Evolutionary conservation across 2,888 invertebrate genomes (phyloP).

Genomic region (Lithodes maja): DNA sequence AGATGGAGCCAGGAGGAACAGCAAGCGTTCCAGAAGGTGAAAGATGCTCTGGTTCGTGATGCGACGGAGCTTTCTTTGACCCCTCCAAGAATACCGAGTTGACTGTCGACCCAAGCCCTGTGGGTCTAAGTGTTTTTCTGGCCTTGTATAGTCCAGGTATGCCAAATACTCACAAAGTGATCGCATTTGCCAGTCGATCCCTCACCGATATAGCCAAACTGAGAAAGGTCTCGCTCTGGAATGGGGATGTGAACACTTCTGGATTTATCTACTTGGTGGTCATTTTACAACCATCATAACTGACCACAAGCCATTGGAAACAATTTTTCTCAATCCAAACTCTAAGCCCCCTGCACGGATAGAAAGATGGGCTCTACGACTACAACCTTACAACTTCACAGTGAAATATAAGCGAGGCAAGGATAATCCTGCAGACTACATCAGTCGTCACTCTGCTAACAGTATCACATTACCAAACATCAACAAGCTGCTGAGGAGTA

Average conservation of each 20-base stretch:
- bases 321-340: slow-evolving; percentile 71
- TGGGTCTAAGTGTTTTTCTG: slow-evolving; percentile 47
- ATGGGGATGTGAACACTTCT: slow-evolving; percentile 72
- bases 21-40: background rate
- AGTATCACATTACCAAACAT: slow-evolving; percentile 24
- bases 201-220: background rate
- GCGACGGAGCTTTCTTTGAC: slow-evolving; percentile 65
- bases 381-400: slow-evolving; percentile 50
- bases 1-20: slow-evolving; percentile 26
- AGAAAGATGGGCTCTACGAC: slow-evolving; percentile 71
- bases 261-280: slow-evolving; percentile 72
- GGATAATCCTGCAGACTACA: slow-evolving; percentile 72
- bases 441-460: slow-evolving; percentile 71
- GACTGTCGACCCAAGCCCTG: slow-evolving; percentile 69
- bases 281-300: slow-evolving; percentile 71
- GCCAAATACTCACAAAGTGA: background rate
- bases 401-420: slow-evolving; percentile 70
- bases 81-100: slow-evolving; percentile 53
- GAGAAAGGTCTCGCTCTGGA: slow-evolving; percentile 72
- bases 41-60: slow-evolving; percentile 4
- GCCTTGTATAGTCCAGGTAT: background rate
- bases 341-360: slow-evolving; percentile 72
- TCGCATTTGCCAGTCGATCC: background rate
- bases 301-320: slow-evolving; percentile 72
- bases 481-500: background rate